These are phyloP conservation scores for Gymnocypris eckloni DNA, from an alignment of 2,797 vertebrate genomes.

Conservation along the genomic window DNA sequence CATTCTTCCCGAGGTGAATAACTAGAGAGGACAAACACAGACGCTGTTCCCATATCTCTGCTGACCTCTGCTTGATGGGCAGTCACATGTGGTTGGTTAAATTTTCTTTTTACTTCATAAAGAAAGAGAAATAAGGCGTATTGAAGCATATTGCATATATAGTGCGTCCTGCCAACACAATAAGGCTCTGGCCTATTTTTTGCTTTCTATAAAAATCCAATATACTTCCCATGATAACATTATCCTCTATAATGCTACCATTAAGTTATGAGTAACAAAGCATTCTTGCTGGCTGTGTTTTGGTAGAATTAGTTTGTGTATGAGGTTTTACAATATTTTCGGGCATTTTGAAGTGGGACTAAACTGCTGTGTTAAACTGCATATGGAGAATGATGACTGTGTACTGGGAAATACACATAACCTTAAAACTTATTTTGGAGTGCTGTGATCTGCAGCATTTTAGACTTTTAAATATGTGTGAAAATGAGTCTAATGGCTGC, in stretches of 20 bases:
- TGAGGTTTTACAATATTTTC: neutral
- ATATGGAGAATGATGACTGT: neutral
- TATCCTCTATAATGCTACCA: neutral
- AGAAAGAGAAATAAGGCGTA: neutral
- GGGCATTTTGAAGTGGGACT: neutral
- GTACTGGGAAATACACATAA: neutral
- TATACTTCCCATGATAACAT: neutral
- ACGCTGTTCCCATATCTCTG: neutral
- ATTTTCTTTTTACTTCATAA: neutral
- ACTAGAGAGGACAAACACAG: neutral
- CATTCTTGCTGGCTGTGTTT: neutral
- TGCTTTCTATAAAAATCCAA: neutral
- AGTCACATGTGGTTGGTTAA: neutral
- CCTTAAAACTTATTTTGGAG: neutral
- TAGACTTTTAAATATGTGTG: neutral
- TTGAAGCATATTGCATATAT: neutral
- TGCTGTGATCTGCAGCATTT: neutral
- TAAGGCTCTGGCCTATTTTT: neutral
- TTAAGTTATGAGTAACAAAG: neutral
- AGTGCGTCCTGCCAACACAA: neutral
- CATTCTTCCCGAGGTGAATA: neutral
- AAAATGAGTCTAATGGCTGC: neutral
- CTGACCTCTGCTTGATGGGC: neutral
- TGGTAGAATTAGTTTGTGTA: neutral
- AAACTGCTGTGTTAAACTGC: neutral